A percentile compares a stretch with the other conserved stretches of the same genome.
phyloP scores from a whole-genome alignment of 2,888 invertebrate species.

The Ramazzottius varieornatus region DNA sequence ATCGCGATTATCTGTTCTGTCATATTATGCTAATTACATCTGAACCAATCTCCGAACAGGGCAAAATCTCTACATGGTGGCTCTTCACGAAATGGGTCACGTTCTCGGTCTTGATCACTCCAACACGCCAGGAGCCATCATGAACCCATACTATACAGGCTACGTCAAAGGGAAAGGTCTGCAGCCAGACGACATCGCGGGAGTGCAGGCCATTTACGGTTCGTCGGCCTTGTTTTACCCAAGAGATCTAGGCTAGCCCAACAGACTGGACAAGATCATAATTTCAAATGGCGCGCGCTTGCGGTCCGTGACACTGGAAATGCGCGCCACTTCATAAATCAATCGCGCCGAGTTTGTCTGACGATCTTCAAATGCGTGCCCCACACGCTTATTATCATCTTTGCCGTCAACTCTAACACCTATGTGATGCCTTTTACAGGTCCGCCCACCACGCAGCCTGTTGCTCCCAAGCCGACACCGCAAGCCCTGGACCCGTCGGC shows the following conservation, averaged over 20 bases:
- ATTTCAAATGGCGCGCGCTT: too few species aligned
- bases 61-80: slow-evolving; percentile 1
- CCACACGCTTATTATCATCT: too few species aligned
- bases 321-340: too few species aligned
- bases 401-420: too few species aligned
- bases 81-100: not conserved
- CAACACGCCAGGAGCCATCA: not conserved
- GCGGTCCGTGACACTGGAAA: too few species aligned
- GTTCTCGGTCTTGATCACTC: not conserved
- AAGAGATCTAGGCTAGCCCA: too few species aligned
- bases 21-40: too few species aligned
- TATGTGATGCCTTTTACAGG: not conserved
- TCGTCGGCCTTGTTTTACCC: too few species aligned
- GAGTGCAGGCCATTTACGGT: not conserved
- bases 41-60: too few species aligned
- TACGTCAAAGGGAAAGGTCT: not conserved
- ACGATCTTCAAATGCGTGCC: too few species aligned
- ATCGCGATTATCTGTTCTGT: not conserved
- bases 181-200: not conserved
- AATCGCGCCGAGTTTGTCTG: too few species aligned
- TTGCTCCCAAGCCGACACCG: not conserved
- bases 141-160: not conserved
- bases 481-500: not conserved
- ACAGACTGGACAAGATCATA: too few species aligned
- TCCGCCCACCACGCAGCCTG: not conserved